These are phyloP conservation scores for Trachops cirrhosus DNA, from an alignment of 2,797 vertebrate species.

Conservation along the genomic window DNA sequence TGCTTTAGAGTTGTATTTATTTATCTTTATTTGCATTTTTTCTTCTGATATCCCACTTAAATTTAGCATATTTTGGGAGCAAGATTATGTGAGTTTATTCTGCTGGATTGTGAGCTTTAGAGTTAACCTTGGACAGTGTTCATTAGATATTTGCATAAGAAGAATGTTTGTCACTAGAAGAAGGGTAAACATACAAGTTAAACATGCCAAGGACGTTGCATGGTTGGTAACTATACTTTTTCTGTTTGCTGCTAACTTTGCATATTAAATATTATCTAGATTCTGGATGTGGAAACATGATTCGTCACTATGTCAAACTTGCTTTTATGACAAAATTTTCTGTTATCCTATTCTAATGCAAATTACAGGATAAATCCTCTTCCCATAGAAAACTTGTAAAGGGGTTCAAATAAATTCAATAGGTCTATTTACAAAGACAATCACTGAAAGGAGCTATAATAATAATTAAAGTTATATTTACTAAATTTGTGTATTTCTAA, in stretches of 20 bases:
- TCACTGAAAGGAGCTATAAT: background rate
- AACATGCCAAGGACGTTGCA: conserved; percentile 43
- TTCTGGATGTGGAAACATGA: background rate
- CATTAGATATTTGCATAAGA: conserved; percentile 61
- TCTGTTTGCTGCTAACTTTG: conserved; percentile 51
- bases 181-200: conserved; percentile 66
- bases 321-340: conserved; percentile 11
- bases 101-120: conserved; percentile 43
- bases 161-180: conserved; percentile 57
- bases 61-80: background rate
- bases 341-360: background rate
- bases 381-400: background rate
- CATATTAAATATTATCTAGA: conserved; percentile 10
- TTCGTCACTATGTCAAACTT: background rate
- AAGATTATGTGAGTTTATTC: conserved; percentile 23
- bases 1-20: background rate
- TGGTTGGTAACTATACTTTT: conserved; percentile 7
- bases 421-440: conserved; percentile 26
- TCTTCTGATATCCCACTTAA: background rate
- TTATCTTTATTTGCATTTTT: background rate
- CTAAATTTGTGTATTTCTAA: background rate
- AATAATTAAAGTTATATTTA: background rate
- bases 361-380: background rate
- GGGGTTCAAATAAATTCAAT: background rate
- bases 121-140: conserved; percentile 56